These are phyloP conservation scores for Helicoverpa assulta DNA, from an alignment of 2,888 invertebrate species.

Conservation along the genomic window DNA sequence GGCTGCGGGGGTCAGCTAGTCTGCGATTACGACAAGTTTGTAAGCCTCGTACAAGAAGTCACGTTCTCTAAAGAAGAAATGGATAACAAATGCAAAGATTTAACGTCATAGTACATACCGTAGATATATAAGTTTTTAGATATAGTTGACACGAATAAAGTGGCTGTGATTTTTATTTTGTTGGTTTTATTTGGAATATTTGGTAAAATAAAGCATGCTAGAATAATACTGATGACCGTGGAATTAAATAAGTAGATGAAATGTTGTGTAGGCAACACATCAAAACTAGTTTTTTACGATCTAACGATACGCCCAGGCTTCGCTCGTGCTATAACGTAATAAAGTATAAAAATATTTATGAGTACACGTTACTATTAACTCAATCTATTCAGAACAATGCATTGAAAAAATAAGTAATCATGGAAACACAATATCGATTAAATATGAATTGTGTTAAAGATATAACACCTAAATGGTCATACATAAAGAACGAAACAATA, in stretches of 20 bases:
- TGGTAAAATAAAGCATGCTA: background rate
- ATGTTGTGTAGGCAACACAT: constrained; percentile 14
- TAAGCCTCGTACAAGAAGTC: constrained; percentile 76
- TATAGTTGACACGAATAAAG: constrained; percentile 67
- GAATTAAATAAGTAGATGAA: constrained; percentile 6
- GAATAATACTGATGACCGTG: constrained; percentile 6
- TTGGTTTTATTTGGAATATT: constrained; percentile 37
- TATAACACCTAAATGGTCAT: no score
- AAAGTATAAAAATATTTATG: constrained; percentile 2
- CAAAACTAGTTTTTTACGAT: constrained; percentile 22
- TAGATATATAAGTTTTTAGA: constrained; percentile 14
- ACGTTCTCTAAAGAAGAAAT: constrained; percentile 72
- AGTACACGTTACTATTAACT: background rate
- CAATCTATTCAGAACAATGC: background rate
- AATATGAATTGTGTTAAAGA: no score
- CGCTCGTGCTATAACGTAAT: constrained; percentile 17
- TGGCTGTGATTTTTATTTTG: constrained; percentile 74
- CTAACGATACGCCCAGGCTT: constrained; percentile 7
- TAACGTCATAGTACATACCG: constrained; percentile 43
- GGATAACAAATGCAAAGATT: constrained; percentile 63
- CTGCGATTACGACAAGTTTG: constrained; percentile 88
- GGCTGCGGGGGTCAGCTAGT: constrained; percentile 82
- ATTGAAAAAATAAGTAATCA: background rate
- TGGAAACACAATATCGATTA: background rate
- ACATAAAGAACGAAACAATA: no score